phyloP scores from a whole-genome alignment of 2,888 invertebrate species.

The Aethes cnicana region DNA sequence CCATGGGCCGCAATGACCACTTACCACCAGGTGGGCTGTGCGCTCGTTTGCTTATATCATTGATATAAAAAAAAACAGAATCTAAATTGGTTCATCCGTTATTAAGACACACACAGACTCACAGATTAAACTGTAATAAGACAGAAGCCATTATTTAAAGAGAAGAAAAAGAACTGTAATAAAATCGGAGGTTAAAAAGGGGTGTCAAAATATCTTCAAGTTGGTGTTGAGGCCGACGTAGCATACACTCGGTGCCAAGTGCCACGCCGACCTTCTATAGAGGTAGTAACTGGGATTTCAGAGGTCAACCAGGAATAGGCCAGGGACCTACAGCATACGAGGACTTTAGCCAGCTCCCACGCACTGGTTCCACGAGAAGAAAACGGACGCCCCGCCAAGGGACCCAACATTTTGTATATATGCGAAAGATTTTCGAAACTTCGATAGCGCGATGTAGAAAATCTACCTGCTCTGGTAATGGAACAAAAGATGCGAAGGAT shows the following conservation, averaged over 20 bases:
- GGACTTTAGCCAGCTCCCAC: slow-evolving; percentile 62
- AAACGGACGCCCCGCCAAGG: slow-evolving; percentile 61
- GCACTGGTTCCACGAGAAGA: slow-evolving; percentile 70
- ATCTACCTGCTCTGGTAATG: slow-evolving; percentile 56
- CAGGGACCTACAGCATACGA: slow-evolving; percentile 31
- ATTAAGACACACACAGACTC: no score
- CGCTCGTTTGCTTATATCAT: no score
- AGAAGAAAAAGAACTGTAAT: no score
- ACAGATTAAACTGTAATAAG: no score
- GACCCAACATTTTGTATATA: slow-evolving; percentile 38
- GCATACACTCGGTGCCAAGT: slow-evolving; percentile 72
- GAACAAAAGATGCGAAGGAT: slow-evolving; percentile 44
- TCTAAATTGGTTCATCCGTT: no score
- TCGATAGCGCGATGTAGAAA: slow-evolving; percentile 59
- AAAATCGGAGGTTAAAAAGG: no score
- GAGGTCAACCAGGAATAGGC: slow-evolving; percentile 37
- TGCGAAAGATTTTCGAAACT: slow-evolving; percentile 45
- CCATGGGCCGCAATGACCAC: no score
- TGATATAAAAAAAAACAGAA: no score
- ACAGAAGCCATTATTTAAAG: no score
- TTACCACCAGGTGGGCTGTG: no score
- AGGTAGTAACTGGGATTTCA: slow-evolving; percentile 63
- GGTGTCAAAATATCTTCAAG: slow-evolving; percentile 72
- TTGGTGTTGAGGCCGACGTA: slow-evolving; percentile 50
- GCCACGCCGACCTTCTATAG: slow-evolving; percentile 48